Conservation (phyloP, 2,888 invertebrate species). For the Lycaena phlaeas region DNA sequence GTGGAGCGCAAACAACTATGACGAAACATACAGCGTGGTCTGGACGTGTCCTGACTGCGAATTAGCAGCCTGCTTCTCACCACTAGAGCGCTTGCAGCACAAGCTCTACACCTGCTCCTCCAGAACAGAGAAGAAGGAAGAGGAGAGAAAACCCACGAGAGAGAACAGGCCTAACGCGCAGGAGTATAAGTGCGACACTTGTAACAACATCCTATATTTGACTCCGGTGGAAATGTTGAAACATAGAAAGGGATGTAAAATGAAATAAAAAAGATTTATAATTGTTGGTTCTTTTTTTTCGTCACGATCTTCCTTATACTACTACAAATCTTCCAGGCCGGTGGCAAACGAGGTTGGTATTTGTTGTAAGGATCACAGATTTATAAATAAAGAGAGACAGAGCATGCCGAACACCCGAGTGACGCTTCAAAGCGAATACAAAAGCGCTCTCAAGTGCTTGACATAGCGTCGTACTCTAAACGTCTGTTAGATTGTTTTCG, state of each 20-base stretch:
- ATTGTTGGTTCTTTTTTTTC: neutral
- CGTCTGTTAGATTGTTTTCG: too few relatives aligned
- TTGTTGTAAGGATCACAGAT: too few relatives aligned
- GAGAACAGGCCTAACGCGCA: conserved; percentile 70
- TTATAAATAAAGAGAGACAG: too few relatives aligned
- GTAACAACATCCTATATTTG: conserved; percentile 78
- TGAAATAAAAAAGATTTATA: conserved; percentile 24
- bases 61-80: conserved; percentile 72
- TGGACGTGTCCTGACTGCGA: conserved; percentile 85
- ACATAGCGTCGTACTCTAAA: too few relatives aligned
- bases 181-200: conserved; percentile 80
- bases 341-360: too few relatives aligned
- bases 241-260: conserved; percentile 80
- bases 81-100: conserved; percentile 84
- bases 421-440: too few relatives aligned
- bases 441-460: too few relatives aligned
- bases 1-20: conserved; percentile 77
- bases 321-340: too few relatives aligned
- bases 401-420: too few relatives aligned
- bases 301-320: too few relatives aligned
- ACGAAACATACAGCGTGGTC: conserved; percentile 73
- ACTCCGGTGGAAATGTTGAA: conserved; percentile 88
- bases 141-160: conserved; percentile 31
- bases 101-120: conserved; percentile 63
- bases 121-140: conserved; percentile 35